phyloP scores from a whole-genome alignment of 2,113 vertebrate genomes.

The Glaucomys volans region DNA sequence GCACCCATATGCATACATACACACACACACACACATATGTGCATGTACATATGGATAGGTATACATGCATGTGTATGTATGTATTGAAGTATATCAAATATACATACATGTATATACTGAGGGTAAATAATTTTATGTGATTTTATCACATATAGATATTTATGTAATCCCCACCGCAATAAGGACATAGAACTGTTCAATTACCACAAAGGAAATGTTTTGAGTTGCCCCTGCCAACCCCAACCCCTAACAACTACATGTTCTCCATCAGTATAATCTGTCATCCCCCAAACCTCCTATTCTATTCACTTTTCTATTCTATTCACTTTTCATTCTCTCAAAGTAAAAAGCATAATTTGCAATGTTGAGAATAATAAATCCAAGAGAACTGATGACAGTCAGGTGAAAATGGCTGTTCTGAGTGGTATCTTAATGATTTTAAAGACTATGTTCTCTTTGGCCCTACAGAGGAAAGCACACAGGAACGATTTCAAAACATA shows the following conservation, averaged over 20 bases:
- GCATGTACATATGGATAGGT: background rate
- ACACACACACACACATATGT: no score
- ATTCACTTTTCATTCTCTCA: background rate
- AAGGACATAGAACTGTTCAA: background rate
- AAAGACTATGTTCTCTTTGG: background rate
- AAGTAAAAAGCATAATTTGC: background rate
- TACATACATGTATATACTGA: background rate
- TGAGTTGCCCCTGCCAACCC: background rate
- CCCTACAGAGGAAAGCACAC: background rate
- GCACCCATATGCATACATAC: background rate
- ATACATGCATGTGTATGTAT: background rate
- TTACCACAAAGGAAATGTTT: background rate
- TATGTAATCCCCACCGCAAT: background rate
- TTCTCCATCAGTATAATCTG: background rate
- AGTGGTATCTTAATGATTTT: background rate
- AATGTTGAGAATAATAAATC: constrained; percentile 16
- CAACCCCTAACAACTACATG: background rate
- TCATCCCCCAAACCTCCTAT: background rate
- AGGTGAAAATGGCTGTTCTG: background rate
- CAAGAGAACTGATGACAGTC: background rate
- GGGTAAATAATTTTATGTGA: background rate
- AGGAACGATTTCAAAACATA: background rate
- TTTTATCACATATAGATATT: background rate
- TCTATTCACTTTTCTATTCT: background rate
- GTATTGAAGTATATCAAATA: no score